Evolutionary conservation across 2,888 invertebrate genomes (phyloP).

Genomic region (Prenolepis imparis): DNA sequence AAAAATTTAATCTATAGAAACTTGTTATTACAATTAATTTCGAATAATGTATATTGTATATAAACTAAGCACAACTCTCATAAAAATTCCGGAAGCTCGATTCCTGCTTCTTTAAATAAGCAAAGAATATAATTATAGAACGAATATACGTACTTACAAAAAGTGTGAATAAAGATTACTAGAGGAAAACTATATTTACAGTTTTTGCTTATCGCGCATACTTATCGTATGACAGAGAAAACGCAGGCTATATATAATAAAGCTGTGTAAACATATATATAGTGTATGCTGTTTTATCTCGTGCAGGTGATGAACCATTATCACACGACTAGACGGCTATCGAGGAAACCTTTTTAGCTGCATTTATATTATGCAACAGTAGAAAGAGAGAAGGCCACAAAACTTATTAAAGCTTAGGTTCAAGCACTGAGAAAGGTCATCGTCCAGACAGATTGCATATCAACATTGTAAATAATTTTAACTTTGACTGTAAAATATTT

Average conservation of each 20-base stretch:
- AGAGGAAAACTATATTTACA: conserved; percentile 26
- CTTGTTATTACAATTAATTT: conserved; percentile 5
- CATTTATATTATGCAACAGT: neutral
- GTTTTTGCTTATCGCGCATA: conserved; percentile 31
- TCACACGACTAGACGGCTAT: neutral
- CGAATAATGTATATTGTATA: neutral
- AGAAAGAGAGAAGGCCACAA: neutral
- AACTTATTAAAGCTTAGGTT: neutral
- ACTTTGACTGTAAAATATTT: conserved; percentile 18
- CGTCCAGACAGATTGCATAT: neutral
- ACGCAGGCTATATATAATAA: conserved; percentile 31
- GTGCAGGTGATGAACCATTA: conserved; percentile 6
- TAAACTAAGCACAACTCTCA: neutral
- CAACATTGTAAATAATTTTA: conserved; percentile 12
- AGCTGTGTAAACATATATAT: conserved; percentile 34
- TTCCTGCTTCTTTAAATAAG: neutral
- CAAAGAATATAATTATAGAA: neutral
- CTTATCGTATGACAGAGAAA: conserved; percentile 26
- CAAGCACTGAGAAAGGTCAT: neutral
- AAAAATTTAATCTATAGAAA: conserved; percentile 8
- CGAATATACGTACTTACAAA: neutral
- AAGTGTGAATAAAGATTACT: neutral
- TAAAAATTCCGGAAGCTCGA: neutral
- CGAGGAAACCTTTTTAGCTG: neutral
- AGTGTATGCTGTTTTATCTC: conserved; percentile 12